A percentile compares a stretch with the other conserved stretches of the same genome.
Conservation (phyloP, 2,888 invertebrate species). For the Caenorhabditis zanzibari region DNA sequence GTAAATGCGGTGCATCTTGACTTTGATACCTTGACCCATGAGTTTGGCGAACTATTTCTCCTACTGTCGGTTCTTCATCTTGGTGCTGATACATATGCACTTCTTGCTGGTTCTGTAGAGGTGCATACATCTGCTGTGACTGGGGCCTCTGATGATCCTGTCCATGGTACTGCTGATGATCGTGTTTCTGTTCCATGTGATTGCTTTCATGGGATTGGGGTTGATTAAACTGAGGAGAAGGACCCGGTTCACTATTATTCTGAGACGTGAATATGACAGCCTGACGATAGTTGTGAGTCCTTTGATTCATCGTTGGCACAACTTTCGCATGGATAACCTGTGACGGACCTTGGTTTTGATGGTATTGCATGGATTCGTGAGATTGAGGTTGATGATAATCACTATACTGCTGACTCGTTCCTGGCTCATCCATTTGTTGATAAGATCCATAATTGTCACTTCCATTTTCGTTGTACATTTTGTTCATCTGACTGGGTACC, state of each 20-base stretch:
- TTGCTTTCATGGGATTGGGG: constrained; percentile 34
- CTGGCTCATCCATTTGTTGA: constrained; percentile 45
- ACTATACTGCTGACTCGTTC: constrained; percentile 44
- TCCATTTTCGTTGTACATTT: constrained; percentile 12
- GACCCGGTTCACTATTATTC: constrained; percentile 40
- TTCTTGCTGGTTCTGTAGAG: constrained; percentile 24
- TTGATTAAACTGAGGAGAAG: constrained; percentile 35
- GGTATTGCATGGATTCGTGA: constrained; percentile 19
- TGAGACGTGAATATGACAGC: constrained; percentile 5
- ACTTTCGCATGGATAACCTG: constrained; percentile 44
- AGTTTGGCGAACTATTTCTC: constrained; percentile 25
- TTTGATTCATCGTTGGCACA: constrained; percentile 38
- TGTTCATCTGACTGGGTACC: constrained; percentile 36
- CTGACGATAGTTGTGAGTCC: constrained; percentile 39
- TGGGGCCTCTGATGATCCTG: constrained; percentile 28
- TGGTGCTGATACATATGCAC: constrained; percentile 30
- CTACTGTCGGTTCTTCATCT: constrained; percentile 30
- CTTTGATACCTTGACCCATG: constrained; percentile 48
- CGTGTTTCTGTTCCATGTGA: constrained; percentile 41
- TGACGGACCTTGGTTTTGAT: constrained; percentile 22
- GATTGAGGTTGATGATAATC: constrained; percentile 36
- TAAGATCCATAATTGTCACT: neutral
- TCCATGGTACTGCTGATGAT: constrained; percentile 19
- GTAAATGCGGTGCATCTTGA: constrained; percentile 42
- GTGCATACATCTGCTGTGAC: constrained; percentile 28